Conservation (phyloP, 2,888 invertebrate species). For the Octodonta nipae region DNA sequence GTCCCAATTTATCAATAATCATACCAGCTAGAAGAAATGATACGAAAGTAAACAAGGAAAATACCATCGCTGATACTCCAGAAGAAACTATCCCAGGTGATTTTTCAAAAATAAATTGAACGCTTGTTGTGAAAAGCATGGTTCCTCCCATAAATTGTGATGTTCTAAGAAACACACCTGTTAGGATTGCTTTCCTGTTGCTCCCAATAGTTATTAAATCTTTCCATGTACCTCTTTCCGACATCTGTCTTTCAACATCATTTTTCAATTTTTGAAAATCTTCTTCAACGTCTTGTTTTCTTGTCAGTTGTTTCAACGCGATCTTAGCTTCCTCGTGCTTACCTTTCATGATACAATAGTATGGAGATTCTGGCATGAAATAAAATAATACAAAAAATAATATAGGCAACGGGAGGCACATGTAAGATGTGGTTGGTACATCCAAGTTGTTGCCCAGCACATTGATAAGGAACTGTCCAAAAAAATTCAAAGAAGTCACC, state of each 20-base stretch:
- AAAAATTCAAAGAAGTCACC: constrained; percentile 18
- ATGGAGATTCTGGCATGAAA: constrained; percentile 47
- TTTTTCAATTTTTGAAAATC: constrained; percentile 19
- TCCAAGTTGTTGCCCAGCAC: constrained; percentile 39
- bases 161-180: constrained; percentile 22
- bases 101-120: constrained; percentile 27
- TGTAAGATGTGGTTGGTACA: constrained; percentile 39
- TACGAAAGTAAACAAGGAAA: constrained; percentile 13
- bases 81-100: constrained; percentile 25
- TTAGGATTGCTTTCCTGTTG: constrained; percentile 23
- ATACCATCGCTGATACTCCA: constrained; percentile 24
- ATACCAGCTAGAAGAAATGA: constrained; percentile 16
- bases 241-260: constrained; percentile 25
- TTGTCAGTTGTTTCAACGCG: constrained; percentile 18
- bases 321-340: constrained; percentile 18
- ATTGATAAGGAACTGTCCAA: constrained; percentile 28
- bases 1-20: constrained; percentile 22
- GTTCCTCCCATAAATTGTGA: constrained; percentile 27
- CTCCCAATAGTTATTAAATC: constrained; percentile 23
- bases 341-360: constrained; percentile 22
- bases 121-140: constrained; percentile 21
- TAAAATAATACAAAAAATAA: constrained; percentile 41
- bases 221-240: constrained; percentile 25
- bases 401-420: constrained; percentile 45
- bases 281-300: constrained; percentile 19